Evolutionary conservation across 2,797 vertebrate genomes (phyloP).

Genomic region (Neopelma chrysocephalum): DNA sequence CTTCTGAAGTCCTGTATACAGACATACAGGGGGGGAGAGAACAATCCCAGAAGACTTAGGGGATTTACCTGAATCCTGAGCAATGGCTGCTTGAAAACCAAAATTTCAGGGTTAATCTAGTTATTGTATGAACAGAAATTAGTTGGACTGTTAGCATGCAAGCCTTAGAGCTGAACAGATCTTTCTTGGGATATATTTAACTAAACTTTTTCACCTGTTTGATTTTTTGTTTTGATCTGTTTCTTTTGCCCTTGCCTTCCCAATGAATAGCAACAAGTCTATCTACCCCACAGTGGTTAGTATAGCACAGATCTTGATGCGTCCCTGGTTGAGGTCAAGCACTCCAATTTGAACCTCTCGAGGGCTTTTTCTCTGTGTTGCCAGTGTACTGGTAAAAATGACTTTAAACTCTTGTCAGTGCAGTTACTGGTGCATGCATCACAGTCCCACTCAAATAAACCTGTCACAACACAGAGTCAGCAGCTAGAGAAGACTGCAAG

Average conservation of each 20-base stretch:
- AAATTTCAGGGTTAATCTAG: conserved; percentile 23
- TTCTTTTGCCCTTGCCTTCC: not conserved
- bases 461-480: conserved; percentile 86
- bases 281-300: conserved; percentile 37
- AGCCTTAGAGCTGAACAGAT: not conserved
- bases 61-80: not conserved
- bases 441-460: conserved; percentile 86
- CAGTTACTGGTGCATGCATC: conserved; percentile 85
- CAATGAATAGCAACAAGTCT: not conserved
- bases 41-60: not conserved
- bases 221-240: not conserved
- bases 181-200: not conserved
- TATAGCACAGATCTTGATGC: conserved; percentile 55
- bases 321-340: conserved; percentile 77
- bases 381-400: conserved; percentile 85
- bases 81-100: conserved; percentile 8
- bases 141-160: not conserved
- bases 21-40: not conserved
- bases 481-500: conserved; percentile 82
- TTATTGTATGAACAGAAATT: not conserved
- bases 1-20: not conserved
- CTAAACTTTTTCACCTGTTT: not conserved
- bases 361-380: conserved; percentile 81
- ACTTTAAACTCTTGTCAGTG: conserved; percentile 86
- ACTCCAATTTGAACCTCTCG: conserved; percentile 76